phyloP scores from a whole-genome alignment of 2,888 invertebrate species.

The Gibbula magus region DNA sequence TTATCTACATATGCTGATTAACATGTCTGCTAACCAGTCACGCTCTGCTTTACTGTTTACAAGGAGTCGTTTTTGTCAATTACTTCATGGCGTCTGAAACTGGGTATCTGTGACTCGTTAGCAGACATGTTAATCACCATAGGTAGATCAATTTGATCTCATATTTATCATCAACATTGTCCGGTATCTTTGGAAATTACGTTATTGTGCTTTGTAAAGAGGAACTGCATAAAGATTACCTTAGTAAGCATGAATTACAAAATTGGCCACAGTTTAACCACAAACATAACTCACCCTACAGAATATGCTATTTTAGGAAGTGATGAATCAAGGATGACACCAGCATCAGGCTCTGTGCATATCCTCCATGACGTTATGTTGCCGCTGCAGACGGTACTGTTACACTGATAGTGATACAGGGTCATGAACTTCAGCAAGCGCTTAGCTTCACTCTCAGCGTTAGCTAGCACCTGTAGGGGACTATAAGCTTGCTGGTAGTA shows the following conservation, averaged over 20 bases:
- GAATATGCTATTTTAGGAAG: conserved; percentile 61
- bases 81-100: too few species aligned
- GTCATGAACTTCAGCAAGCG: conserved; percentile 68
- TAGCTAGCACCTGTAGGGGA: conserved; percentile 64
- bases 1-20: too few species aligned
- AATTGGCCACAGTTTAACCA: not conserved
- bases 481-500: conserved; percentile 63
- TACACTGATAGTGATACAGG: conserved; percentile 68
- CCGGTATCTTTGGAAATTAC: too few species aligned
- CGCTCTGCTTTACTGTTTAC: too few species aligned
- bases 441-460: conserved; percentile 67
- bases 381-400: conserved; percentile 57
- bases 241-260: not conserved
- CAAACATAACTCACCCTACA: conserved; percentile 59
- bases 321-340: conserved; percentile 56
- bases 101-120: too few species aligned
- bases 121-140: too few species aligned
- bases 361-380: conserved; percentile 67
- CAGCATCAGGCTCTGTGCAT: conserved; percentile 62
- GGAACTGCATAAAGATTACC: not conserved
- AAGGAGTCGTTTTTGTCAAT: too few species aligned
- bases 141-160: too few species aligned
- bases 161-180: too few species aligned
- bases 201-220: too few species aligned
- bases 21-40: too few species aligned